Conservation (phyloP, 2,113 vertebrate genomes). For the Aix galericulata region DNA sequence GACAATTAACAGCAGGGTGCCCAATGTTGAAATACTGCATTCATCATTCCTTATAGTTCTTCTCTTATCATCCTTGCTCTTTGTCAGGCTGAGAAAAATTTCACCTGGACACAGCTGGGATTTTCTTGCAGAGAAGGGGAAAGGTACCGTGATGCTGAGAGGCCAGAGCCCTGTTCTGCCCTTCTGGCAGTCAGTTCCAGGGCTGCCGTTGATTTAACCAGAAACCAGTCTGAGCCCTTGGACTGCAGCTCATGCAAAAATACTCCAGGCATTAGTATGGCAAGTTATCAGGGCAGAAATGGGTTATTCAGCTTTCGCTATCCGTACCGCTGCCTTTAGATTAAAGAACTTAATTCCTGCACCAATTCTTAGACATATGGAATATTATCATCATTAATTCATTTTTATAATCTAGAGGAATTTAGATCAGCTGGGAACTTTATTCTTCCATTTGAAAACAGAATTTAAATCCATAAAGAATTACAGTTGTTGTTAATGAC, state of each 20-base stretch:
- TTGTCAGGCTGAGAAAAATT: background rate
- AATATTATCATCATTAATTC: conserved; percentile 30
- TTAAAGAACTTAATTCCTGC: background rate
- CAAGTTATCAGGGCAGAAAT: background rate
- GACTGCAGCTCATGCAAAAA: background rate
- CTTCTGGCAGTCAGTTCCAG: background rate
- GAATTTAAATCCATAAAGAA: background rate
- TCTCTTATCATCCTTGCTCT: background rate
- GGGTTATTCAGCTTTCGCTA: background rate
- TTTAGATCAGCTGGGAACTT: conserved; percentile 13
- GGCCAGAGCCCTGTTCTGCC: background rate
- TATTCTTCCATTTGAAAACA: background rate
- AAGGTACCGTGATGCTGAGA: fast-evolving
- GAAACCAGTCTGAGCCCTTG: background rate
- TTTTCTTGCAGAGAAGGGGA: background rate
- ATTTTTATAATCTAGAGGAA: background rate
- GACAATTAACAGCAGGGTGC: conserved; percentile 42
- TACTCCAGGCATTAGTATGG: background rate
- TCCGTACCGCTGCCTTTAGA: background rate
- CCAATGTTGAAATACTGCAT: background rate
- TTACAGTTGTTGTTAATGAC: conserved; percentile 35
- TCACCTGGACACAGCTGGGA: background rate
- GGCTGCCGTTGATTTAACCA: background rate
- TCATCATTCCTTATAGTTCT: background rate
- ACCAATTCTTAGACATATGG: background rate